These are phyloP conservation scores for Zaprionus vittiger DNA, from an alignment of 1,140 invertebrate species.

Conservation along the genomic window DNA sequence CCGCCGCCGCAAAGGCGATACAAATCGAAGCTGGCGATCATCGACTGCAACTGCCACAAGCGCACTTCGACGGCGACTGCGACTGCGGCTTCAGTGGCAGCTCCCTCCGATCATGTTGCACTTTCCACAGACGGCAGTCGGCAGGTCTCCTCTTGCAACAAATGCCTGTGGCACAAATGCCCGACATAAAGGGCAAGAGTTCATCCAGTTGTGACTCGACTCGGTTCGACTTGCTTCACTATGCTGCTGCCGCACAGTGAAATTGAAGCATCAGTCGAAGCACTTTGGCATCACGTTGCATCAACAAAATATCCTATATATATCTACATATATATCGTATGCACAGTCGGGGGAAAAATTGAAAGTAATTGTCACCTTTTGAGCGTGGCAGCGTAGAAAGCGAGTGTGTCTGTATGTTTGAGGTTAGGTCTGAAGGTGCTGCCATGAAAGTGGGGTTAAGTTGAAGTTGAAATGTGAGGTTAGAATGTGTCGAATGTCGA, in stretches of 20 bases:
- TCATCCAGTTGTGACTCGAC: conserved; percentile 71
- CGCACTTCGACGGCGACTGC: background rate
- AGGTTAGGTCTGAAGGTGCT: conserved; percentile 31
- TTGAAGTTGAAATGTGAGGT: conserved; percentile 46
- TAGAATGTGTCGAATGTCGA: conserved; percentile 9
- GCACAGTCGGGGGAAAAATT: conserved; percentile 57
- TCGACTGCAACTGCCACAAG: conserved; percentile 28
- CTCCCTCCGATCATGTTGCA: conserved; percentile 69
- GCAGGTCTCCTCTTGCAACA: conserved; percentile 44
- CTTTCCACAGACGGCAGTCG: conserved; percentile 47
- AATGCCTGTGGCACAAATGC: conserved; percentile 73
- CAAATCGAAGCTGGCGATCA: conserved; percentile 78
- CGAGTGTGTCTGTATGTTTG: conserved; percentile 32
- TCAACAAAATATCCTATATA: conserved; percentile 23
- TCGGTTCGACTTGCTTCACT: conserved; percentile 26
- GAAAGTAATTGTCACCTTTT: conserved; percentile 81
- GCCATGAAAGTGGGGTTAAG: conserved; percentile 49
- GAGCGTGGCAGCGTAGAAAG: conserved; percentile 56
- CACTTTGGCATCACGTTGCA: conserved; percentile 48
- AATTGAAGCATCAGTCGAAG: conserved; percentile 62
- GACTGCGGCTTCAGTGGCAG: conserved; percentile 20
- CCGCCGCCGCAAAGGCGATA: conserved; percentile 63
- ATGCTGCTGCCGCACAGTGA: conserved; percentile 45
- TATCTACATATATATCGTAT: conserved; percentile 18
- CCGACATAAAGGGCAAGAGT: conserved; percentile 82